phyloP scores from a whole-genome alignment of 1,140 invertebrate genomes.

The Ceratina japonica region DNA sequence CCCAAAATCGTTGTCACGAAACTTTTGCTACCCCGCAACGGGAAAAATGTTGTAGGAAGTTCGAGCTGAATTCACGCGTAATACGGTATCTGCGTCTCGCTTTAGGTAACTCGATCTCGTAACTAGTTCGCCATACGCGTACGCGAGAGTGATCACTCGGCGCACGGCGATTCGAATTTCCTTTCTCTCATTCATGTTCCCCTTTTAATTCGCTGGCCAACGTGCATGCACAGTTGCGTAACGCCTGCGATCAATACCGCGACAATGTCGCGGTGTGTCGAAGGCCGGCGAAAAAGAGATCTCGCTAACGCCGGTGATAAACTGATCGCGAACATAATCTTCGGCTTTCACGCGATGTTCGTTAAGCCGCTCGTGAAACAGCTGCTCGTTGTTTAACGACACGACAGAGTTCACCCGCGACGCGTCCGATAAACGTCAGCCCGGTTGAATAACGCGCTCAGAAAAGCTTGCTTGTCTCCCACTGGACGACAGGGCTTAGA shows the following conservation, averaged over 20 bases:
- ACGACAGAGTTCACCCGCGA: conserved; percentile 11
- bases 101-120: not conserved
- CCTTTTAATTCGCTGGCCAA: conserved; percentile 45
- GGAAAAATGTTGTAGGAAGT: not conserved
- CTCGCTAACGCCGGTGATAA: conserved; percentile 8
- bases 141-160: conserved; percentile 10
- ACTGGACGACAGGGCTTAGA: not conserved
- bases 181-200: conserved; percentile 65
- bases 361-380: conserved; percentile 29
- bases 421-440: conserved; percentile 26
- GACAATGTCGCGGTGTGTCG: conserved; percentile 54
- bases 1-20: not conserved
- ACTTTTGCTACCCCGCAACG: too few relatives aligned
- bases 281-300: conserved; percentile 45
- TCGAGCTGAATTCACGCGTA: not conserved
- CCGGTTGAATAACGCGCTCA: conserved; percentile 7
- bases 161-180: conserved; percentile 30
- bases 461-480: too few relatives aligned
- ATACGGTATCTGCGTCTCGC: not conserved
- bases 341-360: not conserved
- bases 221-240: conserved; percentile 43
- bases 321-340: not conserved
- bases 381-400: conserved; percentile 46
- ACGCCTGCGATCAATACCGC: conserved; percentile 45
- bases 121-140: not conserved